Conservation (phyloP, 2,113 vertebrate species). For the Tamias sibiricus region DNA sequence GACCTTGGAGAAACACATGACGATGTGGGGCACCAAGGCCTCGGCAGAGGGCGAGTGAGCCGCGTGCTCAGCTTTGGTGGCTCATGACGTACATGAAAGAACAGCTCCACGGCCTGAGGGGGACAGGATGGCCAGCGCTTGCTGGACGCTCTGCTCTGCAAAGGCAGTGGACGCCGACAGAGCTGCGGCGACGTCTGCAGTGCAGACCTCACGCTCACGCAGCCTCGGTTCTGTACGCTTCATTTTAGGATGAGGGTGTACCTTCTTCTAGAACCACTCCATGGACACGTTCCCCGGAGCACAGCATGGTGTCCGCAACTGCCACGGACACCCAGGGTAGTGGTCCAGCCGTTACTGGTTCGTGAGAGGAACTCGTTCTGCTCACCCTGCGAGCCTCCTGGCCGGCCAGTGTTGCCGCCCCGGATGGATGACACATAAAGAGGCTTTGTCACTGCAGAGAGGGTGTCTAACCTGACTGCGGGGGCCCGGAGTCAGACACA, state of each 20-base stretch:
- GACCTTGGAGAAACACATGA: neutral
- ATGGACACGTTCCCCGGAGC: neutral
- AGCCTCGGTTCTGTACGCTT: neutral
- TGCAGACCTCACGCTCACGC: neutral
- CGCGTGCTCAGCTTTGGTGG: fast-evolving
- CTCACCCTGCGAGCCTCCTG: neutral
- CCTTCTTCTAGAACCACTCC: neutral
- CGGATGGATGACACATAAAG: too few species aligned
- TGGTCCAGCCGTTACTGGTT: too few species aligned
- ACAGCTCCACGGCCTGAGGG: neutral
- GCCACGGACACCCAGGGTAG: fast-evolving
- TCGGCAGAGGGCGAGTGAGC: neutral
- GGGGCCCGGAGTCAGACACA: too few species aligned
- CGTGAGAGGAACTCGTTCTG: neutral
- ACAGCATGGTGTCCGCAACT: neutral
- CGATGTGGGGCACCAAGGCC: neutral
- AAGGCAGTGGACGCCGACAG: neutral
- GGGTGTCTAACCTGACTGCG: neutral
- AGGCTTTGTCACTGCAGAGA: fast-evolving
- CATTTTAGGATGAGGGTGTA: neutral
- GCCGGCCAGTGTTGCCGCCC: neutral
- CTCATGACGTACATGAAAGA: neutral
- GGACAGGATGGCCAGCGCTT: neutral
- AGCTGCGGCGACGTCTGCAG: neutral
- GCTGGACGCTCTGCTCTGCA: neutral